These are phyloP conservation scores for Siderastrea siderea DNA, from an alignment of 92 coral and sea anemone genomes.

Conservation along the genomic window DNA sequence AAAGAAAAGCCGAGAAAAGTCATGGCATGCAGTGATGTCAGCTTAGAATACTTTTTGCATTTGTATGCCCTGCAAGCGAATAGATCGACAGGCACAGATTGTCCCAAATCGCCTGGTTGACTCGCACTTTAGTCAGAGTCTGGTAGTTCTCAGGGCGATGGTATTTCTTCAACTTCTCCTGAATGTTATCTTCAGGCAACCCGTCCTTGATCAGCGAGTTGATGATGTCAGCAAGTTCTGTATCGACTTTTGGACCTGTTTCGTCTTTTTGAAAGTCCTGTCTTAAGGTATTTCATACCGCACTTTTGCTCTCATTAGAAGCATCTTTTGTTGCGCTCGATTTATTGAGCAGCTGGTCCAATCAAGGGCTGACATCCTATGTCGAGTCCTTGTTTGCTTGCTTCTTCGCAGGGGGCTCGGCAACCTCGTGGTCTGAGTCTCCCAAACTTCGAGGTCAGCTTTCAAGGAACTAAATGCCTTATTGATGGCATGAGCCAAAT, in stretches of 20 bases:
- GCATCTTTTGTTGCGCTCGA: not conserved
- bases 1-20: too few relatives aligned
- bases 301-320: slow-evolving; percentile 50
- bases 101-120: slow-evolving; percentile 69
- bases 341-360: not conserved
- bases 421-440: slow-evolving; percentile 13
- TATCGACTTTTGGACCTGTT: slow-evolving; percentile 56
- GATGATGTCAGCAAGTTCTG: slow-evolving; percentile 59
- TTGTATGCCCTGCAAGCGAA: slow-evolving; percentile 64
- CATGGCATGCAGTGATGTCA: too few relatives aligned
- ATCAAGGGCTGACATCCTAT: not conserved
- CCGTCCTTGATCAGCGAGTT: slow-evolving; percentile 60
- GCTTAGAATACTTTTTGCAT: slow-evolving; percentile 58
- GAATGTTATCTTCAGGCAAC: not conserved
- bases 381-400: not conserved
- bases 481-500: slow-evolving; percentile 50
- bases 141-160: slow-evolving; percentile 68
- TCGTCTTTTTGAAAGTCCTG: slow-evolving; percentile 54
- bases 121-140: slow-evolving; percentile 53
- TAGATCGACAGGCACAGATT: slow-evolving; percentile 48
- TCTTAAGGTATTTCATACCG: slow-evolving; percentile 51
- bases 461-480: slow-evolving; percentile 53
- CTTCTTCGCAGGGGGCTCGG: slow-evolving; percentile 59
- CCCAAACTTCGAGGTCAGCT: slow-evolving; percentile 20
- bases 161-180: slow-evolving; percentile 63